Percentiles rank a stretch among this genome's conserved stretches.
phyloP scores from a whole-genome alignment of 2,113 vertebrate species.

The Entomyzon cyanotis region DNA sequence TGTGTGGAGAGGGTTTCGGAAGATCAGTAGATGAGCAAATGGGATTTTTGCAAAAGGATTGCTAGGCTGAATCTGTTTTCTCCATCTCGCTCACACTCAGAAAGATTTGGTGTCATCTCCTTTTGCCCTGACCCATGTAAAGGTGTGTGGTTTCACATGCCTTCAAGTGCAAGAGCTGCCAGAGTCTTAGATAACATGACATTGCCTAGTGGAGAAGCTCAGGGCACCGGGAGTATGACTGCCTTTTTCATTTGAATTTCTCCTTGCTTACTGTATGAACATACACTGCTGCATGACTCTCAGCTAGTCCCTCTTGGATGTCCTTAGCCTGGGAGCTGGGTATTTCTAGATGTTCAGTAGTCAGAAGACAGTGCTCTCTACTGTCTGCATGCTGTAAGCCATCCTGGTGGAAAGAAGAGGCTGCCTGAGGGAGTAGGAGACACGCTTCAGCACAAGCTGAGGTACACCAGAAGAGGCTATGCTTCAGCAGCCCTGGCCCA shows the following conservation, averaged over 20 bases:
- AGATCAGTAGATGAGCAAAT: background rate
- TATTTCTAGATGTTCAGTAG: background rate
- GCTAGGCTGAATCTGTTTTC: background rate
- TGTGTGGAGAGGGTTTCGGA: background rate
- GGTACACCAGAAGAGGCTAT: background rate
- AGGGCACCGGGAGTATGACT: background rate
- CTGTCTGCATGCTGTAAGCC: background rate
- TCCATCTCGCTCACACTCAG: background rate
- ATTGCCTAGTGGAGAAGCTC: background rate
- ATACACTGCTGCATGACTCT: background rate
- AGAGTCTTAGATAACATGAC: background rate
- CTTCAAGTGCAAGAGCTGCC: background rate
- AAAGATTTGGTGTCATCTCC: background rate
- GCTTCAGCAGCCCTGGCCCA: background rate
- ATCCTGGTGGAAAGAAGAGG: background rate
- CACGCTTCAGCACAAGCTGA: background rate
- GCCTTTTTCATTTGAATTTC: background rate
- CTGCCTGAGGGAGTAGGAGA: background rate
- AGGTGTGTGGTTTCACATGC: background rate
- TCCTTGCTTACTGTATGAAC: rapidly evolving
- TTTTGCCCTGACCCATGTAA: background rate
- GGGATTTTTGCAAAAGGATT: background rate
- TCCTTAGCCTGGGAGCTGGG: background rate
- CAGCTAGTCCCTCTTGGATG: background rate
- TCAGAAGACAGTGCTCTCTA: background rate